Conservation (phyloP, 2,113 vertebrate species). For the Cyanoliseus patagonus region DNA sequence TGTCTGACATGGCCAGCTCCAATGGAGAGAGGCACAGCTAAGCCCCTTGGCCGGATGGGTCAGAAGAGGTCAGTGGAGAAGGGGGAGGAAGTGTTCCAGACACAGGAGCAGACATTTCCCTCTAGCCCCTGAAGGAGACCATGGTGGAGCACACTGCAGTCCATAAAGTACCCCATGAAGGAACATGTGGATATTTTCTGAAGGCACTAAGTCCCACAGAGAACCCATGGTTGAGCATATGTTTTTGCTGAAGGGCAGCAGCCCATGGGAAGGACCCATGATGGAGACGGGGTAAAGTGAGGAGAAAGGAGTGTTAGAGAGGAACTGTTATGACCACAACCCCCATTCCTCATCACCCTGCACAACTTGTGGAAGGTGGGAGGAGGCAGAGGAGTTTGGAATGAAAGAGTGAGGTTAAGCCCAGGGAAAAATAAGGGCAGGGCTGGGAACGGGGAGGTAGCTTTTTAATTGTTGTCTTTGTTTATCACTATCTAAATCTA, state of each 20-base stretch:
- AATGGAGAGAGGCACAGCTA: fast-evolving
- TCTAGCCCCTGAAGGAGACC: neutral
- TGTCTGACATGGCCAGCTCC: neutral
- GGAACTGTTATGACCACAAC: neutral
- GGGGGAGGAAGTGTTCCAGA: neutral
- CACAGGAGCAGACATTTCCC: fast-evolving
- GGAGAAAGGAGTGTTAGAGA: neutral
- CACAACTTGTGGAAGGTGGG: too few relatives aligned
- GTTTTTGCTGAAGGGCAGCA: neutral
- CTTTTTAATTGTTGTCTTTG: neutral
- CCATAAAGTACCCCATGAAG: neutral
- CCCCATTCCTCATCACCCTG: neutral
- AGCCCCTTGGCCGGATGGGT: neutral
- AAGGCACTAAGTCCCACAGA: neutral
- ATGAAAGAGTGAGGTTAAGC: neutral
- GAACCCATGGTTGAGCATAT: neutral
- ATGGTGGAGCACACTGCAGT: neutral
- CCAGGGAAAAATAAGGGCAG: neutral
- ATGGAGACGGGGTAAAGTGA: neutral
- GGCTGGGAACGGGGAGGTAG: fast-evolving
- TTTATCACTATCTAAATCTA: neutral
- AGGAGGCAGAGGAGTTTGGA: neutral
- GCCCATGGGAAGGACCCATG: fast-evolving
- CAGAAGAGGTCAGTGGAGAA: neutral
- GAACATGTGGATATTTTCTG: neutral